phyloP scores from a whole-genome alignment of 2,888 invertebrate genomes.

The Cecidostiba fungosa region DNA sequence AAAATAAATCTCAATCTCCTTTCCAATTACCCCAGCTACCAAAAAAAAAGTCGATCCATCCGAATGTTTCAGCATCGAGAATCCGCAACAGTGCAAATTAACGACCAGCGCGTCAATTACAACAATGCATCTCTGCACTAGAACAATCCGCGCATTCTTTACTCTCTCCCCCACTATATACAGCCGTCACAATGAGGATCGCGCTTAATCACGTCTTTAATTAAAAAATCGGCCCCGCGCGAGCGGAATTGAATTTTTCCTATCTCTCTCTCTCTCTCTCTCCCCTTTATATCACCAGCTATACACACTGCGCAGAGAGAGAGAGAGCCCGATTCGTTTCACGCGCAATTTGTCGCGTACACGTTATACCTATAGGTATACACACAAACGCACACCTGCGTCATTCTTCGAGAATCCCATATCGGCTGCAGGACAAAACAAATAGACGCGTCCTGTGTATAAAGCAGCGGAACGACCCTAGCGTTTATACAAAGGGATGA shows the following conservation, averaged over 20 bases:
- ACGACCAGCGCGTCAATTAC: background rate
- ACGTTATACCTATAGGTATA: background rate
- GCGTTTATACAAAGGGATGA: background rate
- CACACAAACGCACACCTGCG: conserved; percentile 5
- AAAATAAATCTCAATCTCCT: background rate
- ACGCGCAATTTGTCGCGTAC: conserved; percentile 47
- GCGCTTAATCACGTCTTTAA: conserved; percentile 40
- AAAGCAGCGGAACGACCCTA: background rate
- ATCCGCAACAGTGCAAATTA: background rate
- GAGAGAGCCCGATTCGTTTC: conserved; percentile 40
- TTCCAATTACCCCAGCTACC: background rate
- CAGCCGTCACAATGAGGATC: background rate
- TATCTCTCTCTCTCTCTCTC: background rate
- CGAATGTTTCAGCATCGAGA: background rate
- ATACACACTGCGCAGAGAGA: background rate
- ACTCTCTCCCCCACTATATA: background rate
- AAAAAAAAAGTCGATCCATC: background rate
- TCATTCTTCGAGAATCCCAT: conserved; percentile 19
- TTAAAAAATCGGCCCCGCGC: conserved; percentile 28
- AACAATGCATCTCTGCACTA: background rate
- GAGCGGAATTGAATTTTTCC: conserved; percentile 4
- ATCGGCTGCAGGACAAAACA: background rate
- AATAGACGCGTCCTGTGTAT: background rate
- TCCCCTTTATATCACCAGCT: background rate
- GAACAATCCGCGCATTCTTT: background rate